Percentiles rank a stretch among this genome's conserved stretches.
Evolutionary conservation across 2,888 invertebrate species (phyloP).

Genomic region (Eumacrocentrus americanus): DNA sequence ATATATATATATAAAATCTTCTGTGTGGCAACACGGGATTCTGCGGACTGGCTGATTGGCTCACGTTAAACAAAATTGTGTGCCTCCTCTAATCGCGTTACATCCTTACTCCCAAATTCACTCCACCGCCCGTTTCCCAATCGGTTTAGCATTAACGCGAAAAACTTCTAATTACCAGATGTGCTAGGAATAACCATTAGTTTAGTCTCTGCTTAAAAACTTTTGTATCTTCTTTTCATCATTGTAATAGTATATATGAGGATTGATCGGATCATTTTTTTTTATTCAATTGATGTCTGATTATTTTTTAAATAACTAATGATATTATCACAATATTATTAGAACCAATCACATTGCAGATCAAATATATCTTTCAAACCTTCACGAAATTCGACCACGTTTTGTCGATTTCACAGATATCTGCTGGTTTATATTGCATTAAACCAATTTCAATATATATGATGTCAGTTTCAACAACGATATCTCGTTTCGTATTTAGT

Average conservation of each 20-base stretch:
- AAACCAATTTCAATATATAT: too few relatives aligned
- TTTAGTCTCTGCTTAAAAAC: slow-evolving; percentile 25
- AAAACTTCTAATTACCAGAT: slow-evolving; percentile 57
- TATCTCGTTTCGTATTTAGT: too few relatives aligned
- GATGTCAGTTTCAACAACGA: too few relatives aligned
- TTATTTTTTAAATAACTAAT: too few relatives aligned
- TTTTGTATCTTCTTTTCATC: neutral
- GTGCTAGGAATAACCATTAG: slow-evolving; percentile 53
- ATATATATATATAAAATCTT: neutral
- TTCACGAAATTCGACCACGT: too few relatives aligned
- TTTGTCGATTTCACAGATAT: too few relatives aligned
- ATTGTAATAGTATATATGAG: neutral
- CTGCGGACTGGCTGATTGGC: slow-evolving; percentile 50
- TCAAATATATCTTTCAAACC: too few relatives aligned
- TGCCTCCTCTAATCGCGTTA: slow-evolving; percentile 56
- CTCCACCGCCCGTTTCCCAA: slow-evolving; percentile 47
- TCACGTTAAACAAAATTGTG: slow-evolving; percentile 55
- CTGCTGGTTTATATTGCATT: too few relatives aligned
- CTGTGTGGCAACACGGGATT: slow-evolving; percentile 2
- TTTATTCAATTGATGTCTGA: neutral
- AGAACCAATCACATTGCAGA: too few relatives aligned
- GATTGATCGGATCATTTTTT: neutral
- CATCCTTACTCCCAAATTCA: slow-evolving; percentile 50
- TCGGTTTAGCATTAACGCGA: slow-evolving; percentile 56
- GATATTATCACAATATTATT: too few relatives aligned